Evolutionary conservation across 1,140 invertebrate genomes (phyloP).

Genomic region (Drosophila pectinifera): DNA sequence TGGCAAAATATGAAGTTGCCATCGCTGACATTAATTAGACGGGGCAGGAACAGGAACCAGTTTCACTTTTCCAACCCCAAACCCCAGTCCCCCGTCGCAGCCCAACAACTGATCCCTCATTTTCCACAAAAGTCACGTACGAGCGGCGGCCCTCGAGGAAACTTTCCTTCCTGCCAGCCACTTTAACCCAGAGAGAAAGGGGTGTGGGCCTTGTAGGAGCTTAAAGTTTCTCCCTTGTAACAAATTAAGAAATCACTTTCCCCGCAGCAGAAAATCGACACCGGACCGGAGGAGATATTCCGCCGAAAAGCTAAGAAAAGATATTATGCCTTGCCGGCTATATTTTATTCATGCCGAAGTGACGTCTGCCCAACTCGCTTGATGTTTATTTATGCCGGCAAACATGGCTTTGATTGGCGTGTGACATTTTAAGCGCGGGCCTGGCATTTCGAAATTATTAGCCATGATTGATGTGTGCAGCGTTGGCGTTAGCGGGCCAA

Average conservation of each 20-base stretch:
- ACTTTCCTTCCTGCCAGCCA: constrained; percentile 61
- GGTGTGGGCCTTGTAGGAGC: neutral
- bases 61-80: constrained; percentile 58
- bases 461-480: constrained; percentile 66
- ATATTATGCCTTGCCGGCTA: constrained; percentile 17
- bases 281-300: constrained; percentile 4
- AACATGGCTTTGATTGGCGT: constrained; percentile 75
- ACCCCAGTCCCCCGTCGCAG: constrained; percentile 4
- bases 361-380: constrained; percentile 27
- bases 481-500: constrained; percentile 4
- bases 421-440: constrained; percentile 68
- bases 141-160: constrained; percentile 39
- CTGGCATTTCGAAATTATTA: constrained; percentile 68
- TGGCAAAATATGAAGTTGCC: constrained; percentile 13
- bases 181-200: constrained; percentile 55
- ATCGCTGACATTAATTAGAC: constrained; percentile 62
- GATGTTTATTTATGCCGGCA: constrained; percentile 58
- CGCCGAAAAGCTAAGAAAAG: constrained; percentile 28
- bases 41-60: constrained; percentile 41
- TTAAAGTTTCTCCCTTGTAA: constrained; percentile 54
- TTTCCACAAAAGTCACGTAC: constrained; percentile 80
- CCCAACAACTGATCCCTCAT: constrained; percentile 69
- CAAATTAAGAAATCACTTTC: constrained; percentile 83
- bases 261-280: constrained; percentile 19
- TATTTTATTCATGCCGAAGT: constrained; percentile 49